A percentile compares a stretch with the other conserved stretches of the same genome.
Evolutionary conservation across 1,140 invertebrate species (phyloP).

Genomic region (Caenorhabditis briggsae): DNA sequence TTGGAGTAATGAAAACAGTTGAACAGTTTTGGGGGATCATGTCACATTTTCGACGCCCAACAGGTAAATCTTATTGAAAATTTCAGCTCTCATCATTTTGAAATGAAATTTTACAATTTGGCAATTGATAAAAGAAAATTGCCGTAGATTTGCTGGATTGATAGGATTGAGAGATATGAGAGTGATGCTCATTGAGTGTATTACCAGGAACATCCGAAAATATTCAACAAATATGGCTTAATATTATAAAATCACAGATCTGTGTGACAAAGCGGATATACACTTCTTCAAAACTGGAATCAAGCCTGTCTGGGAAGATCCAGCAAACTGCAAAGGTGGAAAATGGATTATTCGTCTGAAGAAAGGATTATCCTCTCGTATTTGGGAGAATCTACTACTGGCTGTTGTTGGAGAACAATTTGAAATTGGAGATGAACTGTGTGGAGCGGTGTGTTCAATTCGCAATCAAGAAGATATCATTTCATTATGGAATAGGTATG

Average conservation of each 20-base stretch:
- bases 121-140: no score
- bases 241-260: conserved; percentile 56
- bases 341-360: conserved; percentile 90
- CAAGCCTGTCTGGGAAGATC: conserved; percentile 87
- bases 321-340: conserved; percentile 92
- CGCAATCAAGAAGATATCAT: conserved; percentile 96
- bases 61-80: conserved; percentile 78
- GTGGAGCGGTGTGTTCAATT: conserved; percentile 95
- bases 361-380: conserved; percentile 88
- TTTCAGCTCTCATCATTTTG: not conserved
- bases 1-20: conserved; percentile 84
- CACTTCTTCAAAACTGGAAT: conserved; percentile 98
- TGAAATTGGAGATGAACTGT: conserved; percentile 89
- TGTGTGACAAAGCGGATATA: conserved; percentile 89
- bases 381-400: conserved; percentile 98
- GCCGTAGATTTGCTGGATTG: no score
- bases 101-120: no score
- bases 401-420: conserved; percentile 84
- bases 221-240: not conserved
- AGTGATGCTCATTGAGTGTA: no score
- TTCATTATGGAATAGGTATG: conserved; percentile 90
- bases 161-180: no score
- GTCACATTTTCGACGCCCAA: conserved; percentile 89
- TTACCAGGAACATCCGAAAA: no score
- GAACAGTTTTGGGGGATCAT: conserved; percentile 98